Percentiles rank a stretch among this genome's conserved stretches.
These are phyloP conservation scores for Tinamus guttatus DNA, from an alignment of 2,113 vertebrate genomes.

Conservation along the genomic window DNA sequence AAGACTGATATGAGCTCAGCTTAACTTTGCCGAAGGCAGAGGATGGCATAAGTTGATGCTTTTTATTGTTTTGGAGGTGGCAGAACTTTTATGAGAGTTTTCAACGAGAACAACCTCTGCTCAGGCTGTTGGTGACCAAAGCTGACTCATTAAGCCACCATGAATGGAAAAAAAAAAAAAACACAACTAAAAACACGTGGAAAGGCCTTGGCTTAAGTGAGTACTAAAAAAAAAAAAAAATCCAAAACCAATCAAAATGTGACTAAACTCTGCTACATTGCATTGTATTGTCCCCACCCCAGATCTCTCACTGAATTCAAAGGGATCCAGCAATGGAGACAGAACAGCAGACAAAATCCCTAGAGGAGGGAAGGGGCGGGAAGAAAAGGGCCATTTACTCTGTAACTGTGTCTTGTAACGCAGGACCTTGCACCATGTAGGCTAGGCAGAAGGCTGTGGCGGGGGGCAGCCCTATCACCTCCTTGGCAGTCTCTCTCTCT, in stretches of 20 bases:
- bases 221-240: background rate
- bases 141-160: conserved; percentile 28
- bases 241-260: background rate
- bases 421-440: background rate
- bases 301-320: background rate
- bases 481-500: background rate
- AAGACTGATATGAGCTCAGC: background rate
- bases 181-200: background rate
- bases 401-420: background rate
- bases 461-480: background rate
- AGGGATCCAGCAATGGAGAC: background rate
- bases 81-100: background rate
- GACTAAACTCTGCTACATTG: background rate
- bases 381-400: background rate
- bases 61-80: conserved; percentile 3
- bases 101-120: conserved; percentile 1
- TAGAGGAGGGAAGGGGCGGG: background rate
- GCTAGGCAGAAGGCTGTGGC: background rate
- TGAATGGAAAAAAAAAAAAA: background rate
- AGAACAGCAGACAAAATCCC: background rate
- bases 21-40: conserved; percentile 41
- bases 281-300: background rate
- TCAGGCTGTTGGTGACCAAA: conserved; percentile 32
- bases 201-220: conserved; percentile 10
- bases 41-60: conserved; percentile 23